phyloP scores from a whole-genome alignment of 2,113 vertebrate species.

The Isichthys henryi region DNA sequence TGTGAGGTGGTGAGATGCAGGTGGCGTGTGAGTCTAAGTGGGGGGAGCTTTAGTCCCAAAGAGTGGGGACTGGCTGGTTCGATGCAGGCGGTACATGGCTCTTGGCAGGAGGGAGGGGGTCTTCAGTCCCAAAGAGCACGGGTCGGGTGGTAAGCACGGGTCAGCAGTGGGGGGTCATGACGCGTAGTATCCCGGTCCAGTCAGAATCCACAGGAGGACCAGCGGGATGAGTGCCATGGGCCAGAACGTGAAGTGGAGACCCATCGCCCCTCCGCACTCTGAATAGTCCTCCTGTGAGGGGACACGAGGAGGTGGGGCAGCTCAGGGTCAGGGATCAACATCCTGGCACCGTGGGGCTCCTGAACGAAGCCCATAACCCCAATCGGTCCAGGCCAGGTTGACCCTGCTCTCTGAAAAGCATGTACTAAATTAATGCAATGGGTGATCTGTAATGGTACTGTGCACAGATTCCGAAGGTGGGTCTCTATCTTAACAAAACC shows the following conservation, averaged over 20 bases:
- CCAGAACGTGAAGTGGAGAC: conserved; percentile 73
- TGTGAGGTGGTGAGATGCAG: not conserved
- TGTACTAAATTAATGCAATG: not conserved
- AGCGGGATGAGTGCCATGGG: conserved; percentile 73
- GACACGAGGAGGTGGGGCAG: not conserved
- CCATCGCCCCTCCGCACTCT: conserved; percentile 84
- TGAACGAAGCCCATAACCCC: not conserved
- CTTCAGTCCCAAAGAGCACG: conserved; percentile 20
- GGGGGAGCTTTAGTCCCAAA: not conserved
- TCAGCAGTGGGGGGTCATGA: conserved; percentile 64
- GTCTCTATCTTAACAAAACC: not conserved
- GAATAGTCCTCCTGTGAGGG: conserved; percentile 79
- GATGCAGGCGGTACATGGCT: conserved; percentile 24
- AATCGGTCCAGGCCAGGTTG: not conserved
- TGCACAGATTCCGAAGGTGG: not conserved
- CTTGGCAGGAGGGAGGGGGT: conserved; percentile 41
- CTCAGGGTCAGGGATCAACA: not conserved
- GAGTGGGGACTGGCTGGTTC: conserved; percentile 53
- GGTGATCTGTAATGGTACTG: not conserved
- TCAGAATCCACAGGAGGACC: conserved; percentile 79
- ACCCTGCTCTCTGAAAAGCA: not conserved
- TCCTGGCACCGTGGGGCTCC: not conserved
- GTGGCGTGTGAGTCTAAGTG: not conserved
- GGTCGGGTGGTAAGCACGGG: not conserved
- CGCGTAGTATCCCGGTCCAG: conserved; percentile 63